These are phyloP conservation scores for Scalopus aquaticus DNA, from an alignment of 2,113 vertebrate species.

Conservation along the genomic window DNA sequence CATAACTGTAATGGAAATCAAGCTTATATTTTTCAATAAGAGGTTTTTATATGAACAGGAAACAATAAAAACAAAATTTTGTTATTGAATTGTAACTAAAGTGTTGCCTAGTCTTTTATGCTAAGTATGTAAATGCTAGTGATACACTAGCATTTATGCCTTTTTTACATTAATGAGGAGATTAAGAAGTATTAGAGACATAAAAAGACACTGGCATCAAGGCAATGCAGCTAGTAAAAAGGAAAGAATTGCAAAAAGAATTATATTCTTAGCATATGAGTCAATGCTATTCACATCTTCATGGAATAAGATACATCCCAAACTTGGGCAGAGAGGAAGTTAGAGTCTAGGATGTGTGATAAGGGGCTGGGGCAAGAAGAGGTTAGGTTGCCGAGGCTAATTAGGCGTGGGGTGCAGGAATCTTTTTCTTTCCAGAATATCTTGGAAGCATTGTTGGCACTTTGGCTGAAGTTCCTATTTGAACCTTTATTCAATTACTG, in stretches of 20 bases:
- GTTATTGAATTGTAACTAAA: neutral
- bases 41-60: neutral
- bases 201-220: neutral
- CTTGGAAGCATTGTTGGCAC: neutral
- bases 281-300: neutral
- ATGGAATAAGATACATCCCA: neutral
- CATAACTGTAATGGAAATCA: neutral
- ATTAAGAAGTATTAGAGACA: neutral
- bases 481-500: neutral
- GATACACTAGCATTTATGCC: neutral
- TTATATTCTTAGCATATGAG: neutral
- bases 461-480: neutral
- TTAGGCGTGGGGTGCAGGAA: neutral
- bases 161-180: neutral
- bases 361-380: neutral
- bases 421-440: neutral
- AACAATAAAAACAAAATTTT: neutral
- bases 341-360: neutral
- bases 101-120: neutral
- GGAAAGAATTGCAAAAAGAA: neutral
- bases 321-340: neutral
- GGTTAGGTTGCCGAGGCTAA: neutral
- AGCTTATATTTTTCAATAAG: neutral
- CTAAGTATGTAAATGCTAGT: no score
- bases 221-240: neutral